These are phyloP conservation scores for Aphidoletes aphidimyza DNA, from an alignment of 2,888 invertebrate species.

Conservation along the genomic window DNA sequence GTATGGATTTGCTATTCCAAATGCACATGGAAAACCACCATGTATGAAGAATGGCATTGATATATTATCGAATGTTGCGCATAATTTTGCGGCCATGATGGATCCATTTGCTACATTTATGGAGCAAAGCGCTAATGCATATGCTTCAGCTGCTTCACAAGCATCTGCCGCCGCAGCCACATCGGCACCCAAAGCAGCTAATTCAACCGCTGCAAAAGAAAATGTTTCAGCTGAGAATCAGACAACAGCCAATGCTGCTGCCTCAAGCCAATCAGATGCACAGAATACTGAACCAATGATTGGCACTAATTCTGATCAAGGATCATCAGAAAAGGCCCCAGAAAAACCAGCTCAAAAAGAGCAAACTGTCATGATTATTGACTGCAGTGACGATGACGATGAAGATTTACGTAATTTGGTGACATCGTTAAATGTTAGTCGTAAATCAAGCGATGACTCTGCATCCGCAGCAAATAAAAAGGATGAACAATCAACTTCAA, in stretches of 20 bases:
- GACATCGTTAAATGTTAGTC: background rate
- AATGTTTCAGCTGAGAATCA: background rate
- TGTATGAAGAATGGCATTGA: constrained; percentile 7
- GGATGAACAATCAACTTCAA: background rate
- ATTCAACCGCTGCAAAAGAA: background rate
- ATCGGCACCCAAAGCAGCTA: background rate
- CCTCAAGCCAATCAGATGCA: background rate
- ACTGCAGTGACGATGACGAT: background rate
- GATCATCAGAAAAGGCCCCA: background rate
- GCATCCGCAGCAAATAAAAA: background rate
- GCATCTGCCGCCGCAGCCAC: background rate
- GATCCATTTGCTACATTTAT: constrained; percentile 52
- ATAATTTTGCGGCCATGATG: constrained; percentile 47
- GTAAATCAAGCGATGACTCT: background rate
- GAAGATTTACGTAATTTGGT: background rate
- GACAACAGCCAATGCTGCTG: background rate
- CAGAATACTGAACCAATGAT: background rate
- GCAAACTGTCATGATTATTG: background rate
- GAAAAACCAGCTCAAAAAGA: background rate
- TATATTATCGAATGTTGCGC: constrained; percentile 33
- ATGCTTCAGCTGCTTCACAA: background rate
- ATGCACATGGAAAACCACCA: background rate
- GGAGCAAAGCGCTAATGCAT: background rate
- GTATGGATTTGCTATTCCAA: background rate
- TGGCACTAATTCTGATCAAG: background rate